Conservation (phyloP, 1,140 invertebrate genomes). For the Zaprionus kolodkinae region DNA sequence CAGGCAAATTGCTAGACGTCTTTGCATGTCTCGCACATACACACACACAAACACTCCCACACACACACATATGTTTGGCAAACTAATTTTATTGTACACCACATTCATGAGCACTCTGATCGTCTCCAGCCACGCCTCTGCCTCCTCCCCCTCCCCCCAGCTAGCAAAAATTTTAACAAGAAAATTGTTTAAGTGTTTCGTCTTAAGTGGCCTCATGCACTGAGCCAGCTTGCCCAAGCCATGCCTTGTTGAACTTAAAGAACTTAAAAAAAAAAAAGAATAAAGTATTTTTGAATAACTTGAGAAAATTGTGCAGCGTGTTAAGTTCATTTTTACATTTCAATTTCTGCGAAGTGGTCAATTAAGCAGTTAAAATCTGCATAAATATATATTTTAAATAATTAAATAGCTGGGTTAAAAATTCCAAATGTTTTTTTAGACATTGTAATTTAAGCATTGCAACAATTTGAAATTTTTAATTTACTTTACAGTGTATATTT, state of each 20-base stretch:
- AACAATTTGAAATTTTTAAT: no score
- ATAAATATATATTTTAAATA: no score
- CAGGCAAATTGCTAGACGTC: slow-evolving; percentile 78
- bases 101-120: slow-evolving; percentile 57
- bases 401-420: no score
- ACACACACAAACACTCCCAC: slow-evolving; percentile 30
- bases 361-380: background rate
- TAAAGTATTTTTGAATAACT: background rate
- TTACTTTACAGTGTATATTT: no score
- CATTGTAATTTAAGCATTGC: no score
- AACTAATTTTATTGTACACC: slow-evolving; percentile 78
- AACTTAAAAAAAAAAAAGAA: background rate
- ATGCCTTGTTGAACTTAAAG: slow-evolving; percentile 37
- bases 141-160: slow-evolving; percentile 23
- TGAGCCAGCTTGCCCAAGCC: background rate
- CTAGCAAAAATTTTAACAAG: slow-evolving; percentile 67
- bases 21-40: slow-evolving; percentile 67
- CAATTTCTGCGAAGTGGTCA: background rate
- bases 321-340: background rate
- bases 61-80: slow-evolving; percentile 27
- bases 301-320: background rate
- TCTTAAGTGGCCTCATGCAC: slow-evolving; percentile 49
- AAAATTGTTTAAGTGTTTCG: slow-evolving; percentile 71
- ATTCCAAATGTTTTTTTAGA: no score
- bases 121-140: slow-evolving; percentile 11